phyloP scores from a whole-genome alignment of 2,797 vertebrate genomes.

The Phalloptychus januarius region DNA sequence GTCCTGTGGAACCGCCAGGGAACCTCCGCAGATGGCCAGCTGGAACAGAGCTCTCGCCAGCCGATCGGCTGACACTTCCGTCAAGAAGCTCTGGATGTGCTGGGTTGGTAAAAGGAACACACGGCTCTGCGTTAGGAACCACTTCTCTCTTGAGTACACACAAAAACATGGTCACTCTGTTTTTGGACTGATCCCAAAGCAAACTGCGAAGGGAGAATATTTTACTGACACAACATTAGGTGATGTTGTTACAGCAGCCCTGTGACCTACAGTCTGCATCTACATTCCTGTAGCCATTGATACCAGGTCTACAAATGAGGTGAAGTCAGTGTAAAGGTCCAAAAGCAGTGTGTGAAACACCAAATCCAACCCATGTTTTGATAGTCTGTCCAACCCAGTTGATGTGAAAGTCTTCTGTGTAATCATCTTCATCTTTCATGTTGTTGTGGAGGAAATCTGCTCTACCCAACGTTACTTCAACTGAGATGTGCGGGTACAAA shows the following conservation, averaged over 20 bases:
- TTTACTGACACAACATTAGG: neutral
- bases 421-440: too few relatives aligned
- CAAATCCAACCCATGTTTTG: too few relatives aligned
- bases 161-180: neutral
- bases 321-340: neutral
- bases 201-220: neutral
- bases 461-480: neutral
- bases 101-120: constrained; percentile 40
- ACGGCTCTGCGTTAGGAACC: constrained; percentile 1
- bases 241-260: neutral
- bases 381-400: too few relatives aligned
- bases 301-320: neutral
- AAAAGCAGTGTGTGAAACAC: too few relatives aligned
- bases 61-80: constrained; percentile 66
- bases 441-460: too few relatives aligned
- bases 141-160: neutral
- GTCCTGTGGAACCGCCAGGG: constrained; percentile 77
- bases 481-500: neutral
- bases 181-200: neutral
- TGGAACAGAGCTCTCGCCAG: constrained; percentile 79
- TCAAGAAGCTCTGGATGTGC: constrained; percentile 78
- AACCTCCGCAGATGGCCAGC: constrained; percentile 82
- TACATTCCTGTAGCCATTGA: neutral
- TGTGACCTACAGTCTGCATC: neutral
- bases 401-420: too few relatives aligned